Evolutionary conservation across 2,888 invertebrate species (phyloP).

Genomic region (Nephrocerus scutellatus): DNA sequence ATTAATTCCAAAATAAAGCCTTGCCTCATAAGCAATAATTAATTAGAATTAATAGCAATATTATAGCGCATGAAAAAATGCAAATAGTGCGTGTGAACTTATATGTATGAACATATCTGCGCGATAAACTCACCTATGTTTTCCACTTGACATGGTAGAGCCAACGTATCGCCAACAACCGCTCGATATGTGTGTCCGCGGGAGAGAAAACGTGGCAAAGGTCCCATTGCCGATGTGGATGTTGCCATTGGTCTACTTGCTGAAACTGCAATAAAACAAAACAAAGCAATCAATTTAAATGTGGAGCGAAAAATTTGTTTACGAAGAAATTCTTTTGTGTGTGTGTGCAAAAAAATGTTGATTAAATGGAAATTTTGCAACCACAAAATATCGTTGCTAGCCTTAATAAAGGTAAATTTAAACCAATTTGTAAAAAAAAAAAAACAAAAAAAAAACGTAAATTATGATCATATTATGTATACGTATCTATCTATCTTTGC

Average conservation of each 20-base stretch:
- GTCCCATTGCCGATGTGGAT: constrained; percentile 29
- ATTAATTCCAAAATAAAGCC: too few species aligned
- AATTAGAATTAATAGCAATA: too few species aligned
- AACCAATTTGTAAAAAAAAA: too few species aligned
- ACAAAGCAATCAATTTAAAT: not conserved
- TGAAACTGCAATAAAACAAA: constrained; percentile 31
- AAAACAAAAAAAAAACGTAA: too few species aligned
- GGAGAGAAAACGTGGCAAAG: constrained; percentile 61
- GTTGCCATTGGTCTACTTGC: constrained; percentile 40
- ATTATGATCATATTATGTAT: too few species aligned
- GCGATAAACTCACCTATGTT: constrained; percentile 59
- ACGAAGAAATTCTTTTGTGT: too few species aligned
- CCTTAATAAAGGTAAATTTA: too few species aligned
- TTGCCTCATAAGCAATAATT: too few species aligned
- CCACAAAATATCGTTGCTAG: not conserved
- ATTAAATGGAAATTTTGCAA: not conserved
- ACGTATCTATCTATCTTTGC: too few species aligned
- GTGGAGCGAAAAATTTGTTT: too few species aligned
- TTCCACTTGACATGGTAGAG: constrained; percentile 74
- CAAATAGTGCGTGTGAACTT: not conserved
- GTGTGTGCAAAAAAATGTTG: not conserved
- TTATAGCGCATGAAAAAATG: too few species aligned
- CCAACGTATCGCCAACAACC: constrained; percentile 68
- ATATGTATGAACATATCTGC: not conserved
- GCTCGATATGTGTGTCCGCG: constrained; percentile 70